phyloP scores from a whole-genome alignment of 2,888 invertebrate species.

The Tipula vernalis region DNA sequence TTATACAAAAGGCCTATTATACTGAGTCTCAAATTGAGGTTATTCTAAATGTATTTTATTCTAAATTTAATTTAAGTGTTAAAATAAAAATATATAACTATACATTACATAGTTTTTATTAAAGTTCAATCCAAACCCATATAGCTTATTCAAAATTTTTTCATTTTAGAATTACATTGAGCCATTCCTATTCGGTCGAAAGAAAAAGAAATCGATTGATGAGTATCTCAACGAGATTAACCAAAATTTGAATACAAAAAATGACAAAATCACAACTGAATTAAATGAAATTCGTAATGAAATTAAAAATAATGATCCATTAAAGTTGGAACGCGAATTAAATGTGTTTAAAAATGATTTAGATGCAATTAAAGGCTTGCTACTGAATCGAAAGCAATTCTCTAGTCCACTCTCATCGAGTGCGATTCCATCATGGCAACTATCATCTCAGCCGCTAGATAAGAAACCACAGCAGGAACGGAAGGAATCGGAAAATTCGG shows the following conservation, averaged over 20 bases:
- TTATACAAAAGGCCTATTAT: no score
- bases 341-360: slow-evolving; percentile 55
- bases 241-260: slow-evolving; percentile 46
- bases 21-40: not conserved
- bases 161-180: slow-evolving; percentile 45
- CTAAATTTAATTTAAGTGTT: not conserved
- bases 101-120: not conserved
- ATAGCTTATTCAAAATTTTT: not conserved
- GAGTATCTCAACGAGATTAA: slow-evolving; percentile 55
- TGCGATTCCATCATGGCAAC: slow-evolving; percentile 62
- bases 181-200: slow-evolving; percentile 54
- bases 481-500: slow-evolving; percentile 21
- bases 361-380: slow-evolving; percentile 57
- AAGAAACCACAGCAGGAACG: not conserved
- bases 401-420: slow-evolving; percentile 53
- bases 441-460: not conserved
- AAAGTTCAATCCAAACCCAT: not conserved
- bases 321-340: slow-evolving; percentile 45
- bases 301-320: slow-evolving; percentile 35
- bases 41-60: not conserved
- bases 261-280: slow-evolving; percentile 48
- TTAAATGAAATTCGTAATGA: slow-evolving; percentile 52
- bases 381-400: slow-evolving; percentile 69
- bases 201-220: slow-evolving; percentile 49
- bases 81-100: not conserved